phyloP scores from a whole-genome alignment of 2,797 vertebrate species.

The Gorsachius magnificus region DNA sequence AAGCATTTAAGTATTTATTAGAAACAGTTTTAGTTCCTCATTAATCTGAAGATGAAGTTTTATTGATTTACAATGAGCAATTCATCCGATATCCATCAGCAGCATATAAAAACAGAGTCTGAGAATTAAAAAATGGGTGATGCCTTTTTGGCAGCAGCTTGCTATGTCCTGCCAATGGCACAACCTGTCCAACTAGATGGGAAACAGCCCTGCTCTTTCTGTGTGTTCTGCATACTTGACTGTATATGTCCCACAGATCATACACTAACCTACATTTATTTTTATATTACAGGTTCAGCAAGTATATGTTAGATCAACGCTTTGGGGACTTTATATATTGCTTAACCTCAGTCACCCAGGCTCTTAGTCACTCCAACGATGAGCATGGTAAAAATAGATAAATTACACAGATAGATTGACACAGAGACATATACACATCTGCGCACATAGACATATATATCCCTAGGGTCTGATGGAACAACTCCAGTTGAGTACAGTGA shows the following conservation, averaged over 20 bases:
- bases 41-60: conserved; percentile 70
- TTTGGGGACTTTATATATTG: conserved; percentile 59
- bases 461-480: conserved; percentile 53
- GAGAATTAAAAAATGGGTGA: conserved; percentile 64
- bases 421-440: background rate
- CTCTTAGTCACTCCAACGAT: conserved; percentile 30
- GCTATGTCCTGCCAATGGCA: conserved; percentile 61
- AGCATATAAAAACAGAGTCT: conserved; percentile 62
- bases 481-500: conserved; percentile 20
- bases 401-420: conserved; percentile 4
- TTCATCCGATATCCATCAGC: conserved; percentile 69
- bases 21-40: conserved; percentile 69
- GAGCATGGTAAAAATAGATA: conserved; percentile 30
- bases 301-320: conserved; percentile 49
- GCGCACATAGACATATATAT: background rate
- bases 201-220: conserved; percentile 54
- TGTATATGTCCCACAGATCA: conserved; percentile 11
- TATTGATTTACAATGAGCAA: conserved; percentile 72
- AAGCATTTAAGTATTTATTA: conserved; percentile 75
- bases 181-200: conserved; percentile 64
- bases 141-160: conserved; percentile 70
- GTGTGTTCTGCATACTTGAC: conserved; percentile 57
- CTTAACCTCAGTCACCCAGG: conserved; percentile 41
- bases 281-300: conserved; percentile 61
- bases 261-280: conserved; percentile 50